Evolutionary conservation across 1,140 invertebrate genomes (phyloP), one percentile per base, ranked within the genome.

Genomic region (Heliconius congener): DNA sequence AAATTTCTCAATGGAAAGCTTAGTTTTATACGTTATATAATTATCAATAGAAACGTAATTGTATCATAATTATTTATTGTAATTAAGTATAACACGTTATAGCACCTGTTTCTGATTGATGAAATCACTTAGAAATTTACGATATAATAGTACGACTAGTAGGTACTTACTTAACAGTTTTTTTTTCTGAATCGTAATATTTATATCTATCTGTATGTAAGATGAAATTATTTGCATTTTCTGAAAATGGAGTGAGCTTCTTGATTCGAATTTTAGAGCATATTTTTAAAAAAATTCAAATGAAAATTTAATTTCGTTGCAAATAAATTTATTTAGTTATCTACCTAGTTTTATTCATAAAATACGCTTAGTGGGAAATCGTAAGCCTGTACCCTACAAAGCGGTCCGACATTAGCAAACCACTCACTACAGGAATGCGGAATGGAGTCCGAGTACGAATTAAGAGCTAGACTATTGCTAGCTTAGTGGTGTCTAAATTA

Each of bases 351-450:
- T 66, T 66, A 30, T 66, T 66, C 13, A 66, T 30, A 66, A 66
- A 66, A 70, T 76, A 19, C 37, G 73, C 46, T 79, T 55, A 72
- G 50, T 52, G 73, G 27, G 27, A 30, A 66, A 79, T 79, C 73
- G 73, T 75, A 75, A 75, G 72, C 30, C 73, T 75, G 73, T 76
- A 66, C 60, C 27, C 60, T 66, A 66, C 60, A 66, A 66, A 60
- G 70, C 50, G 50, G 52, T 30, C n/a, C 13, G 66, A 55, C 72
- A 55, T 80, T 82, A 77, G 57, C 74, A 77, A 77, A 75, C 78
- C 70, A 73, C 73, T 83, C 55, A 76, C 42, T 76, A 55, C 39
- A 70, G 77, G 84, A 85, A 85, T 83, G 84, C 84, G 84, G 84
- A 85, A 85, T 81, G 77, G 83, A 81, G 55, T 71, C 76, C 50